Percentiles rank a stretch among this genome's conserved stretches.
Conservation (phyloP, 2,888 invertebrate species). For the Patella pellucida region DNA sequence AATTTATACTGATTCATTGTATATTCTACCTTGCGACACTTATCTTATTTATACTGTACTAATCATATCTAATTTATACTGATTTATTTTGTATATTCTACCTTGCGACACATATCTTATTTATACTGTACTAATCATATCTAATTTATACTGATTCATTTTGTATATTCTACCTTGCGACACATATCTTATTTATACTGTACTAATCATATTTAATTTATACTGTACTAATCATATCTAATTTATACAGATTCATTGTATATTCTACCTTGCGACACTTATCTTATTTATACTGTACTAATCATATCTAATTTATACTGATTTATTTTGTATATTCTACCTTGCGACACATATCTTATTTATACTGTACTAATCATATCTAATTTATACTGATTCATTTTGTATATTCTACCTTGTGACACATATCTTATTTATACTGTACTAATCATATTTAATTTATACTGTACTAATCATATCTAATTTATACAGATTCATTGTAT, state of each 20-base stretch:
- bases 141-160: neutral
- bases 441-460: neutral
- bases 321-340: neutral
- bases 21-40: neutral
- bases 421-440: no score
- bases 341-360: no score
- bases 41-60: no score
- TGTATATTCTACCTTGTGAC: neutral
- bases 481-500: neutral
- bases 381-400: neutral
- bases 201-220: neutral
- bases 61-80: neutral
- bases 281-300: no score
- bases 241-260: neutral
- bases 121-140: no score
- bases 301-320: neutral
- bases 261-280: no score
- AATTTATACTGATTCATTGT: neutral
- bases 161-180: neutral
- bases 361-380: no score
- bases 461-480: neutral
- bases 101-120: no score
- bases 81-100: neutral
- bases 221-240: neutral
- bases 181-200: no score